Percentiles rank a stretch among this genome's conserved stretches.
These are phyloP conservation scores for Tiphia femorata DNA, from an alignment of 2,888 invertebrate species.

Conservation along the genomic window DNA sequence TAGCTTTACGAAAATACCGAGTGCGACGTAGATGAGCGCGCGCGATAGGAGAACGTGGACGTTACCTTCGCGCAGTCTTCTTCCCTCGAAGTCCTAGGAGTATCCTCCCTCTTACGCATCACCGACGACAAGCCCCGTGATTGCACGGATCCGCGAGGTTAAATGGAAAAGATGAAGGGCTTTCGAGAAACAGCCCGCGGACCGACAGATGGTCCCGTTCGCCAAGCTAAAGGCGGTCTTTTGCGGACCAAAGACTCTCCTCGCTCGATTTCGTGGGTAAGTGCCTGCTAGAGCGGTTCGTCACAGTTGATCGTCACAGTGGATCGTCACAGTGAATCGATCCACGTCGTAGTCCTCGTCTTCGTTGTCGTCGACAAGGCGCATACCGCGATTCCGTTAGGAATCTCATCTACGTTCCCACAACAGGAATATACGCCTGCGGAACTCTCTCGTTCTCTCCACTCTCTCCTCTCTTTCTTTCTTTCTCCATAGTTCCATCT, in stretches of 20 bases:
- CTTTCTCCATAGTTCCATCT: neutral
- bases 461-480: neutral
- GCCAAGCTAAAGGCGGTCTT: neutral
- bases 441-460: constrained; percentile 4
- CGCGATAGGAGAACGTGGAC: too few relatives aligned
- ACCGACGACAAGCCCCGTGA: constrained; percentile 6
- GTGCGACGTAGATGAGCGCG: too few relatives aligned
- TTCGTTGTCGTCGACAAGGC: constrained; percentile 27
- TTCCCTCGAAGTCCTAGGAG: too few relatives aligned
- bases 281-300: neutral
- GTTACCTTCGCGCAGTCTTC: too few relatives aligned
- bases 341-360: constrained; percentile 3
- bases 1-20: too few relatives aligned
- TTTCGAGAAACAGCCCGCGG: constrained; percentile 10
- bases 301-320: too few relatives aligned
- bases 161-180: constrained; percentile 25
- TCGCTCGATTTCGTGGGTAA: constrained; percentile 14
- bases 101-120: neutral
- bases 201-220: constrained; percentile 16
- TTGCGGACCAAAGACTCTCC: constrained; percentile 8
- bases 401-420: constrained; percentile 56
- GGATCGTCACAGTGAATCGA: constrained; percentile 2
- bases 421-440: constrained; percentile 42
- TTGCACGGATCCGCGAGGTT: neutral
- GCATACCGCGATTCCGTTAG: constrained; percentile 56